A percentile compares a stretch with the other conserved stretches of the same genome.
Evolutionary conservation across 2,797 vertebrate genomes (phyloP).

Genomic region (Cuculus canorus): DNA sequence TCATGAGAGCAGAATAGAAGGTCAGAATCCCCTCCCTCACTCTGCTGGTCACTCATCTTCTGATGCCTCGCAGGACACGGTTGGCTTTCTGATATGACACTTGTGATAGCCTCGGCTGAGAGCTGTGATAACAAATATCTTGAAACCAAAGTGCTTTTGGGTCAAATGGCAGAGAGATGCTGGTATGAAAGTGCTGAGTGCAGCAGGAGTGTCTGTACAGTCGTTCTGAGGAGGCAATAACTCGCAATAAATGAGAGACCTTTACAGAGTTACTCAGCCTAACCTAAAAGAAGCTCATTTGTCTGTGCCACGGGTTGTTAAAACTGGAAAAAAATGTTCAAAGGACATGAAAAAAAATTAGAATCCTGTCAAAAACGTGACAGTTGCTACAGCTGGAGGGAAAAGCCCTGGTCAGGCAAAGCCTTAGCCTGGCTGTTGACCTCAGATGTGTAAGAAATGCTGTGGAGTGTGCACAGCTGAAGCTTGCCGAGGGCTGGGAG

Average conservation of each 20-base stretch:
- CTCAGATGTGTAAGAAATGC: background rate
- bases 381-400: background rate
- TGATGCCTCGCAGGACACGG: too few species aligned
- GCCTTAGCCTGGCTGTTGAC: background rate
- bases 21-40: too few species aligned
- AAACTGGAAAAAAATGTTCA: background rate
- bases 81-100: background rate
- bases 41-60: too few species aligned
- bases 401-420: background rate
- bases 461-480: rapidly evolving
- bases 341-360: background rate
- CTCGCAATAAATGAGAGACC: background rate
- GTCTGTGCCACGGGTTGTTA: background rate
- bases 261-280: background rate
- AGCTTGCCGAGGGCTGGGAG: background rate
- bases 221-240: background rate
- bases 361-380: background rate
- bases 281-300: background rate
- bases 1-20: too few species aligned
- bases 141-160: background rate
- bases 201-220: background rate
- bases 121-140: background rate
- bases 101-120: background rate
- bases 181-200: background rate
- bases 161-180: background rate